Base-by-base conservation (phyloP, 2,113 vertebrate species). In the Mola mola region DNA sequence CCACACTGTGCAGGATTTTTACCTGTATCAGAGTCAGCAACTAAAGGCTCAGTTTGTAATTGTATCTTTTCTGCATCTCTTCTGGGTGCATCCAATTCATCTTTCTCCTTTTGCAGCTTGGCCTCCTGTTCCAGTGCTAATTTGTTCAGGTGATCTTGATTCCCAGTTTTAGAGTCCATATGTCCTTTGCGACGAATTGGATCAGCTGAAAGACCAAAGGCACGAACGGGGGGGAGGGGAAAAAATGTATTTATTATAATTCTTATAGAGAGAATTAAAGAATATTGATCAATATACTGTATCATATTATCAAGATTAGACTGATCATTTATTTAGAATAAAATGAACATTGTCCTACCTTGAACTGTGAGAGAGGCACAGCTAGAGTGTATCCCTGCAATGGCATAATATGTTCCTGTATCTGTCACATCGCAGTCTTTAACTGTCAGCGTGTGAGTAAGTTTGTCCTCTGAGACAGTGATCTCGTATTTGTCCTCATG, bases 341-440 rank as follows among this genome's bases (percentile, higher is more conserved):
- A 33, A 33, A 33, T 1, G 38, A 66, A 52, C 15, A 2, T 24
- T 51, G 6, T 72, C 92, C 78, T 69, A 96, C 96, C 81, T 87
- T 93, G 87, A 9, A 96, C 92, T n/a, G 75, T 44, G 4, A 98
- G 92, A 72, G 90, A 93, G 26, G 95, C 95, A 0, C 86, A 93
- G 52, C 93, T 94, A 26, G 83, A 74, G 0, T 87, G 81, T 26
- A 91, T 79, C 1, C 95, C 94, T 0, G 78, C 89, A n/a, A 89
- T 87, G 1, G 94, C 91, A 0, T 90, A 91, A 43, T 93, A 96
- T 47, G 84, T 73, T 10, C 94, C 95, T 0, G 52, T 91, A 79
- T 96, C 95, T 9, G 83, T 75, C 52, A 78, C 38, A 3, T 2
- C 61, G 28, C 78, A 84, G 0, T 90, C 83, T 68, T 85, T 94